phyloP scores from a whole-genome alignment of 1,140 invertebrate species.

The Leguminivora glycinivorella region DNA sequence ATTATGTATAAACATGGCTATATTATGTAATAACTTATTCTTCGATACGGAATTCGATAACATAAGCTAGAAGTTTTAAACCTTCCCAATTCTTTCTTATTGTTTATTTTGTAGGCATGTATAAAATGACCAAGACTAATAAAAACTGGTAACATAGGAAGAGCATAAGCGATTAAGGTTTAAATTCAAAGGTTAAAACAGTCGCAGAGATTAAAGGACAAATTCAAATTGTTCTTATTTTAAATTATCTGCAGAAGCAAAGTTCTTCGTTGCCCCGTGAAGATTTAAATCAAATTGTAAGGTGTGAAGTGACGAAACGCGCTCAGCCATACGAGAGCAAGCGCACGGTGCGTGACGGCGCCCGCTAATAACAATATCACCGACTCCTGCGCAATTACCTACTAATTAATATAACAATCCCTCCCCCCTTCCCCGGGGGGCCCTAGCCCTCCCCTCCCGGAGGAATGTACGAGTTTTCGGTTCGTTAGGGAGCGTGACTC shows the following conservation, averaged over 20 bases:
- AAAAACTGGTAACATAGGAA: no score
- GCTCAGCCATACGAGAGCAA: slow-evolving; percentile 10
- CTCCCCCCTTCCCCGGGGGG: not conserved
- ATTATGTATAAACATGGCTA: no score
- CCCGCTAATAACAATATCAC: slow-evolving; percentile 48
- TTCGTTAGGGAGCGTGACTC: slow-evolving; percentile 18
- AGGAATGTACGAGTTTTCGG: slow-evolving; percentile 8
- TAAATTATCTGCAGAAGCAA: not conserved
- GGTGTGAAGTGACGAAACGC: not conserved
- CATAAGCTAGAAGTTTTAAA: no score
- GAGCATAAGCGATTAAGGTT: no score
- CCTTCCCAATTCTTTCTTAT: no score
- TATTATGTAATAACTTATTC: no score
- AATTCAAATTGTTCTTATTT: no score
- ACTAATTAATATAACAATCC: slow-evolving; percentile 39
- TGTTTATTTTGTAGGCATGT: no score
- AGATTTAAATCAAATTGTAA: not conserved
- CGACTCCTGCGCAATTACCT: slow-evolving; percentile 37
- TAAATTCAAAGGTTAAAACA: no score
- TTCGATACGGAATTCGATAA: no score
- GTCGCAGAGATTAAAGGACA: no score
- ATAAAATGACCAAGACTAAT: no score
- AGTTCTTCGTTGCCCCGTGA: not conserved
- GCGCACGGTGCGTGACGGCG: slow-evolving; percentile 45
- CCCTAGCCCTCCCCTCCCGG: not conserved